Evolutionary conservation across 2,113 vertebrate genomes (phyloP).

Genomic region (Myotis lucifugus): DNA sequence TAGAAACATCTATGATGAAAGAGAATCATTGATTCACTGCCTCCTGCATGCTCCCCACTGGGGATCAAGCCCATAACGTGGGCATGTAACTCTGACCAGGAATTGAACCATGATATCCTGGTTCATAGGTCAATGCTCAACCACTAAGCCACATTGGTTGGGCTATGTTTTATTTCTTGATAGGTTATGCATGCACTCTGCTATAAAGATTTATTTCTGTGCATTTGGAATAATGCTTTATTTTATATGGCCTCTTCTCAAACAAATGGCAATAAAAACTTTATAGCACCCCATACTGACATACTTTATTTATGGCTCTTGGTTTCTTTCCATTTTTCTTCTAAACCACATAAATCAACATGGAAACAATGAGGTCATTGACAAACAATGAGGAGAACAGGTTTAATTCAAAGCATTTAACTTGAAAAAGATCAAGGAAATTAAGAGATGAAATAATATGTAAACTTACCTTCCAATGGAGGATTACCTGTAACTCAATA

Average conservation of each 20-base stretch:
- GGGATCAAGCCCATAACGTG: too few species aligned
- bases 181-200: background rate
- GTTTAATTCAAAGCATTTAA: background rate
- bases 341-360: constrained; percentile 34
- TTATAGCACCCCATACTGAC: constrained; percentile 15
- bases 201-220: constrained; percentile 57
- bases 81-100: too few species aligned
- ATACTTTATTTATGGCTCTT: constrained; percentile 53
- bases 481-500: background rate
- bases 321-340: constrained; percentile 43
- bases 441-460: background rate
- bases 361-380: constrained; percentile 37
- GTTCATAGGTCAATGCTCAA: too few species aligned
- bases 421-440: background rate
- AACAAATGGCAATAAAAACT: constrained; percentile 65
- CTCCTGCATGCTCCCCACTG: too few species aligned
- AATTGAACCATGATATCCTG: too few species aligned
- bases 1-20: too few species aligned
- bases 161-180: background rate
- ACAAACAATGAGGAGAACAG: background rate
- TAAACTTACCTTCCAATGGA: background rate
- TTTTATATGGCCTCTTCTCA: constrained; percentile 52
- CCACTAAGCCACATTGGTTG: too few species aligned
- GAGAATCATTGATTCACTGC: too few species aligned
- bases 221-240: constrained; percentile 33